A percentile compares a stretch with the other conserved stretches of the same genome.
These are phyloP conservation scores for Chloropsis hardwickii DNA, from an alignment of 2,113 vertebrate genomes.

Conservation along the genomic window DNA sequence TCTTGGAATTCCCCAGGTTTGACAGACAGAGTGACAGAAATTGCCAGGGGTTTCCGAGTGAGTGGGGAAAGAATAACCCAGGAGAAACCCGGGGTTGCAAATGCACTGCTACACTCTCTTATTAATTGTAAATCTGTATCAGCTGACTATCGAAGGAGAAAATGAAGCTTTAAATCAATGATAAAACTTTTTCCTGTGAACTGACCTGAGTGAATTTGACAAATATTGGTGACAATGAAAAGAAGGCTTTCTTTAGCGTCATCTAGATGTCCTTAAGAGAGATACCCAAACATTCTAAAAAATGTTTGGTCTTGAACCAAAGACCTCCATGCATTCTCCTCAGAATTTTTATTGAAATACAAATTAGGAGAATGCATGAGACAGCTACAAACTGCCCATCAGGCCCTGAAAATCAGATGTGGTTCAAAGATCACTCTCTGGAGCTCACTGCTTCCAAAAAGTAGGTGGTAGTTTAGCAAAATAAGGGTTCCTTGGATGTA, in stretches of 20 bases:
- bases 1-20: no score
- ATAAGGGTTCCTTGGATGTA: background rate
- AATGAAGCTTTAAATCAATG: background rate
- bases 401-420: background rate
- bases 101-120: background rate
- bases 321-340: background rate
- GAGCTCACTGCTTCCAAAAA: background rate
- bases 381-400: background rate
- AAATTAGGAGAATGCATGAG: background rate
- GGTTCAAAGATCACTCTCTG: background rate
- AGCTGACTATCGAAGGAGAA: background rate
- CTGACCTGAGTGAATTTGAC: background rate
- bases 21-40: no score
- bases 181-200: background rate
- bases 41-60: no score
- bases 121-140: background rate
- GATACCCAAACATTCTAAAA: background rate
- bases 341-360: background rate
- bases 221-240: background rate
- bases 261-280: background rate
- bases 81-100: no score
- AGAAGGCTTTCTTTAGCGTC: background rate
- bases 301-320: background rate
- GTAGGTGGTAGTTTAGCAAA: background rate
- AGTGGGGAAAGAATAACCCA: no score